A percentile compares a stretch with the other conserved stretches of the same genome.
Conservation (phyloP, 2,888 invertebrate genomes). For the Periphyllus acericola region DNA sequence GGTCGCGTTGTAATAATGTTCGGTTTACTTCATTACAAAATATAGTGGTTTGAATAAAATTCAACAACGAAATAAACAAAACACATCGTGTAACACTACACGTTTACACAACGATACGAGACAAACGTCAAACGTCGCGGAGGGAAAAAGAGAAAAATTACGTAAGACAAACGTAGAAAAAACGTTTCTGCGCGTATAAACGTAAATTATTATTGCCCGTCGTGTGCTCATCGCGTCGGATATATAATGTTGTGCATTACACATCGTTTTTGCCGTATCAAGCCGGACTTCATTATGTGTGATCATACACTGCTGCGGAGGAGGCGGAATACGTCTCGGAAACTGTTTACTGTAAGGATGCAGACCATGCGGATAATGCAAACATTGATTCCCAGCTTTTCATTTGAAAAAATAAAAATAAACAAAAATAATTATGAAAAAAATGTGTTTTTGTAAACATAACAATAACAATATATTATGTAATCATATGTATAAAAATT, state of each 20-base stretch:
- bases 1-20: not conserved
- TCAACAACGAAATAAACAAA: no score
- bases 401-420: constrained; percentile 29
- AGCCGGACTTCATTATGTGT: not conserved
- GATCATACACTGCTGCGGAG: not conserved
- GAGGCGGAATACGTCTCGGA: not conserved
- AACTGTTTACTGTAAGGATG: constrained; percentile 48
- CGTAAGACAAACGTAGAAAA: no score
- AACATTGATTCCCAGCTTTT: constrained; percentile 61
- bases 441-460: constrained; percentile 17
- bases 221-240: no score
- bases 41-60: no score
- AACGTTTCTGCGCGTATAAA: no score
- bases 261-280: not conserved
- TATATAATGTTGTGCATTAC: not conserved
- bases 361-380: constrained; percentile 54
- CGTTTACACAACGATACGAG: no score
- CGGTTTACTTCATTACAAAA: no score
- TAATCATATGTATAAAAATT: not conserved
- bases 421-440: constrained; percentile 27
- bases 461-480: not conserved
- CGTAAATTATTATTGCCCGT: not conserved
- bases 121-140: no score
- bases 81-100: no score
- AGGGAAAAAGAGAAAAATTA: no score